Base-by-base conservation (phyloP, 37 sponge, comb jelly and placozoan species). In the Tethya wilhelma region DNA sequence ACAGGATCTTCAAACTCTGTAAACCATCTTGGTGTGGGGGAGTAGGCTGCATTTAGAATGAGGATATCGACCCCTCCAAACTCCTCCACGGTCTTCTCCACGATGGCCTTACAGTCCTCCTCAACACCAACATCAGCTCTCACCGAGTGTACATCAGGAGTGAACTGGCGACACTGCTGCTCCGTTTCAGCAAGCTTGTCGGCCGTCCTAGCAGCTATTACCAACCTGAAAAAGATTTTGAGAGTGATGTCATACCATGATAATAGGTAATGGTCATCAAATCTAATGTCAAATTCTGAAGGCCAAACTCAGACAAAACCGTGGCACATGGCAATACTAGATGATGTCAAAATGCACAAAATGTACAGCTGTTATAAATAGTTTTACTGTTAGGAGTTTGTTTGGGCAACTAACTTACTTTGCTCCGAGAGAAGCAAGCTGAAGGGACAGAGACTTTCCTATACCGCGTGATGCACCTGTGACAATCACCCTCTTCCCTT, bases 391-490 rank as follows among this genome's bases (percentile, higher is more conserved):
- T 30, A 45, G 9, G 8, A 68, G 20, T 25, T 11, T 28, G 22
- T 11, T 62, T 9, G 22, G 9, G 26, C 56, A 6, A 46, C n/a
- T n/a, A 59, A 25, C 71, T 4, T 38, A 86, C 87, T 40, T 72
- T 64, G 80, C 80, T 62, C 80, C 87, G 20, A 73, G 74, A 20
- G 64, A 31, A 19, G 87, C 74, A 22, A 80, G 67, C 56, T 73
- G 81, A 8, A 87, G 38, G 19, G 87, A 81, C n/a, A 87, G 44
- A 56, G 33, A 30, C n/a, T 57, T 79, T 32, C 87, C 87, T 40
- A 87, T 87, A 11, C 87, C 87, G 64, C 26, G 67, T 2, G 80
- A 79, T 40, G 87, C 75, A 32, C 87, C 87, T 8, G 87, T 87
- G 19, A 87, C 14, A 36, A 87, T 67, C 12, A 87, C 76, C 3